Percentiles rank a stretch among this genome's conserved stretches.
Conservation (phyloP, 2,888 invertebrate species). For the Lepeophtheirus nordmannii region DNA sequence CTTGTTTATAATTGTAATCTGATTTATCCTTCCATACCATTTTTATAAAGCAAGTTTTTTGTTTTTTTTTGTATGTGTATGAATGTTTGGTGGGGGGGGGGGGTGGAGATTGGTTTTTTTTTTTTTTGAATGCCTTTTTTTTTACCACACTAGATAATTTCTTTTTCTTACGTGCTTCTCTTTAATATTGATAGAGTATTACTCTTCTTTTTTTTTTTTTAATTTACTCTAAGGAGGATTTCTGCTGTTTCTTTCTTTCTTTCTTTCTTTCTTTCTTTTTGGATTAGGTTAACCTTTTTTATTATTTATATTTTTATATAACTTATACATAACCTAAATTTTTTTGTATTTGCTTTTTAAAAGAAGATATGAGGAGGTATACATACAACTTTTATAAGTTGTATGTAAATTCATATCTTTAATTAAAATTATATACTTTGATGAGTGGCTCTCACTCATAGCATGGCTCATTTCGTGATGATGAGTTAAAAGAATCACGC, state of each 20-base stretch:
- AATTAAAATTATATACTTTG: no score
- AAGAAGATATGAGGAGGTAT: no score
- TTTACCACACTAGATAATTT: conserved; percentile 2
- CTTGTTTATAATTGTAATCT: background rate
- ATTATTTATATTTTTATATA: no score
- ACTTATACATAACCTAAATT: no score
- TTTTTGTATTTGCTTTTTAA: no score
- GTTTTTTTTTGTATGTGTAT: background rate
- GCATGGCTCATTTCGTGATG: no score
- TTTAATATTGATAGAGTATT: background rate
- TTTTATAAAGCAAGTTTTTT: conserved; percentile 5
- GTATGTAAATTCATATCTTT: no score
- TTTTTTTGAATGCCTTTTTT: background rate
- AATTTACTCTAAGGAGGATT: background rate
- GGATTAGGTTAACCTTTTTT: background rate
- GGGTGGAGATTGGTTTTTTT: background rate
- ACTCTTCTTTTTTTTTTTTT: background rate
- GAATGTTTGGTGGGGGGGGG: background rate
- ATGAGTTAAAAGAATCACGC: no score
- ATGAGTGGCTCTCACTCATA: no score
- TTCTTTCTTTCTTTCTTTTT: background rate
- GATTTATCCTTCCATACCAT: background rate
- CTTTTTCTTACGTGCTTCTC: conserved; percentile 7
- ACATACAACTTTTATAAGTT: no score
- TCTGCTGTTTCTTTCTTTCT: background rate